phyloP scores from a whole-genome alignment of 1,140 invertebrate genomes.

The Aradophagus sp. region DNA sequence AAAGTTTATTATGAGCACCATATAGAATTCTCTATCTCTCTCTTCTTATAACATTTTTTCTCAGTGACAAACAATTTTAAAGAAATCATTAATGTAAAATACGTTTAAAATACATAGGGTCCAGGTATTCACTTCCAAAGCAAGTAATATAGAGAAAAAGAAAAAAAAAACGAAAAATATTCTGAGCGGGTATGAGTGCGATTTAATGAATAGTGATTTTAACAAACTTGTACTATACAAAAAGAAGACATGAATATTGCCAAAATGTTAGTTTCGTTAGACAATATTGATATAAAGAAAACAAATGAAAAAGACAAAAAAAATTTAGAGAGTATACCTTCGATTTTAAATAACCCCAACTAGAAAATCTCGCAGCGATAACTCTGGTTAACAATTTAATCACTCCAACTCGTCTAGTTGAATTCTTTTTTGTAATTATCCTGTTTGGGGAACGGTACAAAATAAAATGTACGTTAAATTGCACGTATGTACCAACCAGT shows the following conservation, averaged over 20 bases:
- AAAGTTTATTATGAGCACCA: constrained; percentile 39
- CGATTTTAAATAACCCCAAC: constrained; percentile 31
- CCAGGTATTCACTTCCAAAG: constrained; percentile 18
- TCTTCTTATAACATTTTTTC: constrained; percentile 40
- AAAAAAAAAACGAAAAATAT: constrained; percentile 15
- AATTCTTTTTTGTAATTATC: constrained; percentile 7
- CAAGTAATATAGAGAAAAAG: background rate
- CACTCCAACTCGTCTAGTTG: constrained; percentile 24
- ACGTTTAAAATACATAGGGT: constrained; percentile 38
- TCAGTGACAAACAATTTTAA: constrained; percentile 15
- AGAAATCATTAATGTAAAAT: constrained; percentile 31
- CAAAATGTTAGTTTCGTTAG: constrained; percentile 46
- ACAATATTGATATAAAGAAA: constrained; percentile 32
- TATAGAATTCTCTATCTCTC: constrained; percentile 20
- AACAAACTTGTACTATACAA: constrained; percentile 37
- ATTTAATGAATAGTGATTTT: constrained; percentile 28
- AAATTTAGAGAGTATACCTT: constrained; percentile 40
- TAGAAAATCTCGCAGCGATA: constrained; percentile 24
- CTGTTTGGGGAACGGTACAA: background rate
- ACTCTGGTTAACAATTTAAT: constrained; percentile 17
- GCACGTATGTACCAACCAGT: too few relatives aligned
- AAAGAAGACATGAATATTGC: constrained; percentile 29
- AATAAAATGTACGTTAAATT: too few relatives aligned
- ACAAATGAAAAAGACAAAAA: background rate
- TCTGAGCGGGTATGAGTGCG: constrained; percentile 16